Evolutionary conservation across 2,888 invertebrate species (phyloP).

Genomic region (Ectemnius cavifrons): DNA sequence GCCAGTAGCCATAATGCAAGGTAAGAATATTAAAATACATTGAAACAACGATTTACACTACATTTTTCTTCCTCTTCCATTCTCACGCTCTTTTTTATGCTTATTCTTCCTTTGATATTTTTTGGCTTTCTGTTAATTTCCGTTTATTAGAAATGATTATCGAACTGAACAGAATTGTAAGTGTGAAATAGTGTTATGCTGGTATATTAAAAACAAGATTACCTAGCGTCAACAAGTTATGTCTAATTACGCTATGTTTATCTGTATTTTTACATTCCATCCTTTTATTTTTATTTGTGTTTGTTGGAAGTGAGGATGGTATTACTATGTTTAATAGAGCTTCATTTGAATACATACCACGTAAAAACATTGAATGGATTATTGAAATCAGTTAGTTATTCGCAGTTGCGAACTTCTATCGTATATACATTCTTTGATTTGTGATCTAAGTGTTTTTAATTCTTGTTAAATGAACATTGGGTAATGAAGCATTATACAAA

Average conservation of each 20-base stretch:
- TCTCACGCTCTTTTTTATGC: constrained; percentile 68
- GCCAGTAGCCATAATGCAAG: constrained; percentile 78
- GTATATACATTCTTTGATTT: too few species aligned
- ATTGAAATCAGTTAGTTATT: too few species aligned
- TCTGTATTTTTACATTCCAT: constrained; percentile 4
- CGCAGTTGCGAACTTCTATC: too few species aligned
- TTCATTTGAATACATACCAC: too few species aligned
- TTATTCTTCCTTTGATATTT: constrained; percentile 45
- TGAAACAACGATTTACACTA: constrained; percentile 76
- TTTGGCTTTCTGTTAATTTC: constrained; percentile 27
- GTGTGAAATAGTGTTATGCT: constrained; percentile 31
- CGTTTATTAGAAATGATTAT: constrained; percentile 23
- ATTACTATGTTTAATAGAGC: too few species aligned
- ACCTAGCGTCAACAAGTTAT: constrained; percentile 1
- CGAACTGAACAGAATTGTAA: constrained; percentile 24
- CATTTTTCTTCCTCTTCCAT: constrained; percentile 70
- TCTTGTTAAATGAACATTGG: constrained; percentile 27
- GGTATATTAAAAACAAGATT: constrained; percentile 17
- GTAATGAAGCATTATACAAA: constrained; percentile 33
- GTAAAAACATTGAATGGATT: too few species aligned
- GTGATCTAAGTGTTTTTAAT: constrained; percentile 15
- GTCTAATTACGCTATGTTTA: constrained; percentile 5
- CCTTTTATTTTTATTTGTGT: constrained; percentile 14
- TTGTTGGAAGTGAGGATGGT: too few species aligned
- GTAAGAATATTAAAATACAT: constrained; percentile 78